phyloP scores from a whole-genome alignment of 2,113 vertebrate species.

The Prinia subflava region DNA sequence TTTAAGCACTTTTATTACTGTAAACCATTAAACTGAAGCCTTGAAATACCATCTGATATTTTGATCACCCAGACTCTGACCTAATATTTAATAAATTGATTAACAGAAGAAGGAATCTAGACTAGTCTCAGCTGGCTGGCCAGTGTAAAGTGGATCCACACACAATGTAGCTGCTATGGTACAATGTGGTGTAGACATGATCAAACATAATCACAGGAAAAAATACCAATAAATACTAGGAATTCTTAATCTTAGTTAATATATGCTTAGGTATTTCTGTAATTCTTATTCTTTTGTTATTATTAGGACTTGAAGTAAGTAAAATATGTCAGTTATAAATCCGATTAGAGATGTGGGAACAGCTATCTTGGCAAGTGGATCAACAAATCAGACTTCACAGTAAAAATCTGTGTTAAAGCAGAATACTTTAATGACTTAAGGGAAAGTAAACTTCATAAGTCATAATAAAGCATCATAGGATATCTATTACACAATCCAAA shows the following conservation, averaged over 20 bases:
- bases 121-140: background rate
- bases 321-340: background rate
- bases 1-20: background rate
- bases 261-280: background rate
- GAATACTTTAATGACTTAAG: background rate
- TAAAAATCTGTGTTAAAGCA: background rate
- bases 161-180: background rate
- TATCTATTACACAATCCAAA: background rate
- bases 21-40: background rate
- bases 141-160: background rate
- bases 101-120: background rate
- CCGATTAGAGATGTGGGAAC: background rate
- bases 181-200: background rate
- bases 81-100: background rate
- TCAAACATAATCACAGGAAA: background rate
- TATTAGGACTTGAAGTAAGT: background rate
- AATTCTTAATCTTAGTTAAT: background rate
- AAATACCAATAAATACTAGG: background rate
- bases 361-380: background rate
- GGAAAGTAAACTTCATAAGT: background rate
- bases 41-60: background rate
- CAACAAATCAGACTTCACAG: background rate
- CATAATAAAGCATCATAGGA: background rate
- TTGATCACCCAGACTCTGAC: background rate
- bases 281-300: background rate